Percentiles rank a stretch among this genome's conserved stretches.
These are phyloP conservation scores for Leptestheria dahalacensis DNA, from an alignment of 1,140 invertebrate species.

Conservation along the genomic window DNA sequence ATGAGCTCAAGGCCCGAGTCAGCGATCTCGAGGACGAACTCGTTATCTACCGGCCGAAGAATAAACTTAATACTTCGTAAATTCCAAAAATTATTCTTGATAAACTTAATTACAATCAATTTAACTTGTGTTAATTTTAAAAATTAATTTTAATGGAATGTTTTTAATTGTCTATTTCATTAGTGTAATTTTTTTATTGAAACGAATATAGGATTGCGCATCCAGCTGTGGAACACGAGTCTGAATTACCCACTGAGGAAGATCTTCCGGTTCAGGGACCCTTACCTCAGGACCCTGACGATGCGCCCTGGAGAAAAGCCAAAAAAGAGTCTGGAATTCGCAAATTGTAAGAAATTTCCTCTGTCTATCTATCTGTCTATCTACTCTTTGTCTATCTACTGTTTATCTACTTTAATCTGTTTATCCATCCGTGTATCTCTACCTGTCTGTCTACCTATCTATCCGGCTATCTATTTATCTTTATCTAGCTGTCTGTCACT, in stretches of 20 bases:
- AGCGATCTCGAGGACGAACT: conserved; percentile 77
- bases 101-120: neutral
- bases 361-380: neutral
- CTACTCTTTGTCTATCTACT: no score
- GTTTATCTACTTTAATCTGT: no score
- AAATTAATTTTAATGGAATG: neutral
- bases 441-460: no score
- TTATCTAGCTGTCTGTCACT: no score
- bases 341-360: conserved; percentile 61
- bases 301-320: conserved; percentile 66
- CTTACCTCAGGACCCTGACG: conserved; percentile 84
- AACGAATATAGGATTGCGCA: neutral
- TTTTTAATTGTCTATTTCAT: neutral
- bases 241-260: conserved; percentile 38
- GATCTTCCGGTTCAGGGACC: conserved; percentile 88
- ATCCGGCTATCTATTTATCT: no score
- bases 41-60: conserved; percentile 42
- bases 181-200: no score
- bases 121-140: neutral
- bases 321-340: conserved; percentile 68
- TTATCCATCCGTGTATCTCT: no score
- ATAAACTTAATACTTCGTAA: neutral
- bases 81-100: conserved; percentile 3
- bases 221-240: neutral
- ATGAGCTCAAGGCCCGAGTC: conserved; percentile 70